Percentiles rank a stretch among this genome's conserved stretches.
These are phyloP conservation scores for Cyprichromis sp. DNA, from an alignment of 2,113 vertebrate genomes.

Conservation along the genomic window DNA sequence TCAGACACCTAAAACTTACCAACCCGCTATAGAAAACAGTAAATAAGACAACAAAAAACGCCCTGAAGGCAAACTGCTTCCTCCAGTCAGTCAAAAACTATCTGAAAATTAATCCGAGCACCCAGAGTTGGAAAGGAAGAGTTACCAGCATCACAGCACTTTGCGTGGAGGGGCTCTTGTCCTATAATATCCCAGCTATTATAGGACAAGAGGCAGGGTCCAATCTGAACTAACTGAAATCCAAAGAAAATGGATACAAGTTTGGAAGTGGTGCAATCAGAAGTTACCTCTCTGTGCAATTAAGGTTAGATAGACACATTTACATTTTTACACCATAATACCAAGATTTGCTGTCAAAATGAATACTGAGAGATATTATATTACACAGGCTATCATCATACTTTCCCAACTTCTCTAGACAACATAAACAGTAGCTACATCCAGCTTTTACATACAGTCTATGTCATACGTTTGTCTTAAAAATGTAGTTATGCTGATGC, in stretches of 20 bases:
- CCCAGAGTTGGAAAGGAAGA: background rate
- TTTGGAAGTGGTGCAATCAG: background rate
- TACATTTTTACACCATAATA: background rate
- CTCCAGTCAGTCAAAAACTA: background rate
- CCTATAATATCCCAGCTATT: background rate
- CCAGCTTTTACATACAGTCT: background rate
- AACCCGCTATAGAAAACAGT: background rate
- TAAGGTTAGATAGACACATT: background rate
- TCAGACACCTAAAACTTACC: background rate
- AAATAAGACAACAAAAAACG: background rate
- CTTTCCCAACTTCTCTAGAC: background rate
- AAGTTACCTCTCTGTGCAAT: background rate
- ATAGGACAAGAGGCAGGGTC: background rate
- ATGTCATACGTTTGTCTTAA: background rate
- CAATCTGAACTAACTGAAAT: background rate
- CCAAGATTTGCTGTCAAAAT: background rate
- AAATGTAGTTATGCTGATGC: background rate
- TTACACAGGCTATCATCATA: background rate
- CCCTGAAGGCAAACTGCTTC: background rate
- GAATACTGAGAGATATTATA: background rate
- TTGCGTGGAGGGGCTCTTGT: background rate
- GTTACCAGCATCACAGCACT: background rate
- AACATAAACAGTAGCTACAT: background rate
- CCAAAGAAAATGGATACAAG: background rate
- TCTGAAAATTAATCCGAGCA: background rate